Evolutionary conservation across 2,888 invertebrate genomes (phyloP).

Genomic region (Trilocha varians): DNA sequence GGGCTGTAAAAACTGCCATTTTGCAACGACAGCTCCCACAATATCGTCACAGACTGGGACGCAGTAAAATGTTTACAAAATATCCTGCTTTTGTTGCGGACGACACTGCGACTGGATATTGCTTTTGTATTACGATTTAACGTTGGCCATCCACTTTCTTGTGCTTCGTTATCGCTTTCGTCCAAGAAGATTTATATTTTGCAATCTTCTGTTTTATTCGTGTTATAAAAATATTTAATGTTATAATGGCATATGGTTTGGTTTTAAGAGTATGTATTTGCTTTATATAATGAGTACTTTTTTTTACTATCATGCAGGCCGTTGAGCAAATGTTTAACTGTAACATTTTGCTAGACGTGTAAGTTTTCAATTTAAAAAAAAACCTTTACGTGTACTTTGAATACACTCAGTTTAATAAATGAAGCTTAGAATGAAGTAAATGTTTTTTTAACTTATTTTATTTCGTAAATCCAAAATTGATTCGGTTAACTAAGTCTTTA

Average conservation of each 20-base stretch:
- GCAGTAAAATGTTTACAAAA: conserved; percentile 70
- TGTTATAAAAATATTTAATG: background rate
- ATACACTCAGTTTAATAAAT: no score
- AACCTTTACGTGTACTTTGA: no score
- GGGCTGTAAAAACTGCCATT: conserved; percentile 64
- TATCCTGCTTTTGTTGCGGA: conserved; percentile 55
- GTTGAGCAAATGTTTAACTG: no score
- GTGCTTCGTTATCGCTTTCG: background rate
- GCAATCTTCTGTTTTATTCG: background rate
- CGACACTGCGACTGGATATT: conserved; percentile 46
- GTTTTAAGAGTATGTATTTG: no score
- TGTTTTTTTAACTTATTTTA: no score
- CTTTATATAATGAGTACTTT: no score
- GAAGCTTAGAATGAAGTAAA: no score
- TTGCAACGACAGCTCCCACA: conserved; percentile 59
- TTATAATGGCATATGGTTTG: background rate
- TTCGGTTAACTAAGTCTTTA: no score
- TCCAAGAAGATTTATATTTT: background rate
- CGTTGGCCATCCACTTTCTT: conserved; percentile 31
- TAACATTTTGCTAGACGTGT: no score
- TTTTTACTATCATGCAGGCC: no score
- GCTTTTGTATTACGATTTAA: conserved; percentile 54
- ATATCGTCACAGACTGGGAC: conserved; percentile 64
- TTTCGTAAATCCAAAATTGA: no score
- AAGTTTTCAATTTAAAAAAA: no score